Base-by-base conservation (phyloP, 2,113 vertebrate genomes). In the Galeopterus variegatus region DNA sequence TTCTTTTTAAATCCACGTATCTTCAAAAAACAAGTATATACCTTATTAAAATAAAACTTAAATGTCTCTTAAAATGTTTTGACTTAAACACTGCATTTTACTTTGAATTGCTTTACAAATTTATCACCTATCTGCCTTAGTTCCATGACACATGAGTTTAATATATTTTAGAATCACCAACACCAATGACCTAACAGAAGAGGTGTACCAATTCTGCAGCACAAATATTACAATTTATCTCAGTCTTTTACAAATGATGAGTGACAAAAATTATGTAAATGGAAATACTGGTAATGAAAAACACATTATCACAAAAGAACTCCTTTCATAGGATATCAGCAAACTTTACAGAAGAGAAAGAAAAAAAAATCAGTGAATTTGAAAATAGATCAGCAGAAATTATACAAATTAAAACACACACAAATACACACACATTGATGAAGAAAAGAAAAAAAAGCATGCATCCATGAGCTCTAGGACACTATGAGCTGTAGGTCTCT, bases 41-140 rank as follows among this genome's bases (percentile, higher is more conserved):
- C 48, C 54, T 54, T 45, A 82, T 65, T 48, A 92, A 79, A 72
- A 45, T n/a, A 56, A 91, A 86, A 85, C 31, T 41, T 65, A 56
- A 88, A 87, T 24, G 12, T 56, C 56, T 60, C 87, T 91, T 73
- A 58, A 77, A 93, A 84, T 89, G 36, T 36, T 88, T 84, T 88
- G 8, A 70, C 52, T 83, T 95, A 64, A 41, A 41, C 2, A 62
- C 6, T 48, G 2, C 19, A 31, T 88, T 77, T 84, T 92, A 52
- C 45, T 69, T 70, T 77, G 5, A 88, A 76, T 4, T 93, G 7
- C n/a, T 85, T 83, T 31, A 75, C 26, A 56, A 69, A 70, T 50
- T 58, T 83, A 84, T 89, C 52, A 89, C 15, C 31, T 19, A 67
- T 50, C 36, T 77, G 18, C 28, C 79, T 88, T 79, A 58, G 8